Base-by-base conservation (phyloP, 2,888 invertebrate genomes). In the Philereme vetulata region DNA sequence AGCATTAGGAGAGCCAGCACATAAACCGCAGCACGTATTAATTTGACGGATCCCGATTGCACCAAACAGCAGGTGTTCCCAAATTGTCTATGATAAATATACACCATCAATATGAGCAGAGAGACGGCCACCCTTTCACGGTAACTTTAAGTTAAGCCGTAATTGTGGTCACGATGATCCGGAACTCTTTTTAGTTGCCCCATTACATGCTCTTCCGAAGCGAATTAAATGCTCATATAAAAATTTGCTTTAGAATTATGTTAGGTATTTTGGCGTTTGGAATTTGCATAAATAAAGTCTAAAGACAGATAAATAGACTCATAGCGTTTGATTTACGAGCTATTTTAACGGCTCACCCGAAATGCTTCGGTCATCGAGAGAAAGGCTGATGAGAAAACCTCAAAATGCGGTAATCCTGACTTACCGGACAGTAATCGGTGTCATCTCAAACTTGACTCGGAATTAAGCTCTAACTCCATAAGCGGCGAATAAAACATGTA, bases 41-140 rank as follows among this genome's bases (percentile, higher is more conserved):
- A 88, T 86, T 85, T 86, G 88, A 86, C 84, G 84, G 81, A 84
- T 51, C 56, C 52, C 57, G 65, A 49, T 51, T 58, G 45, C 54
- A 44, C 45, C 45, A 68, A 88, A 82, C 91, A 90, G 91, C 91
- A 88, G 92, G 91, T 88, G 92, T 88, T 83, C 90, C 81, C 73
- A 82, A 86, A 85, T 83, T 80, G 82, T 84, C 80, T 84, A 82
- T 89, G 91, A 92, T 90, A 85, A 86, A 91, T 90, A 83, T 74
- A 77, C 77, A 67, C 86, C 86, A 90, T 90, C 87, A 89, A 88
- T 88, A 86, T 76, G 21, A 59, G 69, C 69, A 72, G 72, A 70
- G 70, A 63, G 74, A 72, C 75, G 76, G 78, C 74, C 82, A 81
- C 86, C 85, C 85, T 83, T 81, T 77, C 81, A 74, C 77, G 80